phyloP scores from a whole-genome alignment of 2,113 vertebrate genomes.

The Dipodomys merriami region DNA sequence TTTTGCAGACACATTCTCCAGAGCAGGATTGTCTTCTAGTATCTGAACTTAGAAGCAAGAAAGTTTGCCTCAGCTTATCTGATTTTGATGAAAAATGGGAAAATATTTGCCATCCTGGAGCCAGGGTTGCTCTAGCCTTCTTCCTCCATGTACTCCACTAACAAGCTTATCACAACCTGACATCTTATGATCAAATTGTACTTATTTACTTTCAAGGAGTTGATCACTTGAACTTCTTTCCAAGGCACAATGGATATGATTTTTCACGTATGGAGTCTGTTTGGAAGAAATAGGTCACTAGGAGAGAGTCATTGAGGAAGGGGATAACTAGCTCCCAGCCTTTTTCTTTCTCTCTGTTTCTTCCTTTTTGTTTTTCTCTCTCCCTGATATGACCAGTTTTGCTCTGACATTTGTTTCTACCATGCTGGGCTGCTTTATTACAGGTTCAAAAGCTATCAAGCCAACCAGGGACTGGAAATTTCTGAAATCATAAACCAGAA shows the following conservation, averaged over 20 bases:
- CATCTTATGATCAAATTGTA: neutral
- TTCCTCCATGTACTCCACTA: rapidly evolving
- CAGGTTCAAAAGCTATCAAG: no score
- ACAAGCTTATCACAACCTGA: neutral
- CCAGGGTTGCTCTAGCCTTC: neutral
- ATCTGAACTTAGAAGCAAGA: neutral
- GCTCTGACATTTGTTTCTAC: no score
- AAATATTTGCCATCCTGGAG: neutral
- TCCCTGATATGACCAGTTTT: no score
- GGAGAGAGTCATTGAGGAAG: no score
- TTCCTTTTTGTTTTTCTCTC: no score
- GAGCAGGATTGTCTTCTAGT: neutral
- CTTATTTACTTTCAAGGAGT: neutral
- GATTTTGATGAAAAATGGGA: neutral
- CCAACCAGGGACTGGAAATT: no score
- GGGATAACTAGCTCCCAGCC: no score
- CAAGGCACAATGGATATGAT: neutral
- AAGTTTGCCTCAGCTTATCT: neutral
- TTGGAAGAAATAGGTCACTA: no score
- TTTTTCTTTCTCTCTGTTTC: no score
- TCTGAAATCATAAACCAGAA: no score
- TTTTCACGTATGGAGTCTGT: neutral
- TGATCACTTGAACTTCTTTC: neutral
- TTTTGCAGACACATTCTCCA: neutral
- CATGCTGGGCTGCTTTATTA: no score